Conservation (phyloP, 2,888 invertebrate species). For the Thymelicus acteon region DNA sequence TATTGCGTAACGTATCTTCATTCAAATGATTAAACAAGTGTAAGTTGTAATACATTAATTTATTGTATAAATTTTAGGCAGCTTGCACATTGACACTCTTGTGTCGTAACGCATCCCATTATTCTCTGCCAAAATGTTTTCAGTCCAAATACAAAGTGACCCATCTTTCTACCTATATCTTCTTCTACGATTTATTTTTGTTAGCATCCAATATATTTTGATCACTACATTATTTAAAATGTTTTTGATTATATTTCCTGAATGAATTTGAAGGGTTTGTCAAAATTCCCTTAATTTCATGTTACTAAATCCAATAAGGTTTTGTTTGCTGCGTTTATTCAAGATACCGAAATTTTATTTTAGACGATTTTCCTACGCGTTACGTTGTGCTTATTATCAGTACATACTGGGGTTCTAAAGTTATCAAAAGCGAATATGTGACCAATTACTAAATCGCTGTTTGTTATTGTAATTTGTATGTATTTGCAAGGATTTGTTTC, state of each 20-base stretch:
- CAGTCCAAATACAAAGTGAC: not conserved
- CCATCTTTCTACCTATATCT: too few relatives aligned
- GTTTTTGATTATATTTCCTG: too few relatives aligned
- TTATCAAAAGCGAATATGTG: constrained; percentile 47
- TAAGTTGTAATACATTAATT: constrained; percentile 16
- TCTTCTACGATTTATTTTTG: too few relatives aligned
- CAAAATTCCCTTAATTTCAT: too few relatives aligned
- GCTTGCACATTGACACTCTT: not conserved
- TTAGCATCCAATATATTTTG: too few relatives aligned
- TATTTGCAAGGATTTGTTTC: constrained; percentile 24
- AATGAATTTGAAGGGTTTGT: too few relatives aligned
- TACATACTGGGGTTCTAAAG: not conserved
- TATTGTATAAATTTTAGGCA: constrained; percentile 42
- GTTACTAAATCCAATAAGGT: too few relatives aligned
- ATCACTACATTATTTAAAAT: too few relatives aligned
- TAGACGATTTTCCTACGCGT: not conserved
- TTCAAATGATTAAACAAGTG: constrained; percentile 1
- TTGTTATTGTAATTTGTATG: constrained; percentile 52
- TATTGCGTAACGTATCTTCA: constrained; percentile 8
- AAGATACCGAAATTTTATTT: not conserved
- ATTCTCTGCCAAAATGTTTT: not conserved
- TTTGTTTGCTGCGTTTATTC: not conserved
- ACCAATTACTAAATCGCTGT: constrained; percentile 69
- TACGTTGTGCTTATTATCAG: not conserved
- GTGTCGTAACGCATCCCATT: not conserved